A percentile compares a stretch with the other conserved stretches of the same genome.
These are phyloP conservation scores for Orientallactaga bullata DNA, from an alignment of 2,113 vertebrate genomes.

Conservation along the genomic window DNA sequence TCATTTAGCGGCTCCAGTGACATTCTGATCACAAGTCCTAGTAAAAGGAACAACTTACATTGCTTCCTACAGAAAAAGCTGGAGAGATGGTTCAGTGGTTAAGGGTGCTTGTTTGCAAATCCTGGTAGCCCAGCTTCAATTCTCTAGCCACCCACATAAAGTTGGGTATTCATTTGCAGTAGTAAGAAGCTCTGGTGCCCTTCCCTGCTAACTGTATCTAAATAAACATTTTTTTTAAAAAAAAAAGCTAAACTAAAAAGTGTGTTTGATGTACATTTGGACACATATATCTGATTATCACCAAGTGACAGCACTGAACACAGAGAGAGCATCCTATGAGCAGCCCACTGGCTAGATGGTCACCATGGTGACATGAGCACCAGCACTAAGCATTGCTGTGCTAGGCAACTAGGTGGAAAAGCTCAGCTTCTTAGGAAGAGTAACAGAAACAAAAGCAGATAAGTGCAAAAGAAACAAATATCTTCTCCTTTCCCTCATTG, in stretches of 20 bases:
- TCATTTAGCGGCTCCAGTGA: neutral
- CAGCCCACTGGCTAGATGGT: neutral
- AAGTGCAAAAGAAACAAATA: neutral
- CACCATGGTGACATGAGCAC: neutral
- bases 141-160: too few relatives aligned
- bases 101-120: too few relatives aligned
- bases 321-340: neutral
- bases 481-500: conserved; percentile 16
- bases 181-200: too few relatives aligned
- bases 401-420: neutral
- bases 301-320: neutral
- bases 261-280: neutral
- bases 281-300: neutral
- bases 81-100: too few relatives aligned
- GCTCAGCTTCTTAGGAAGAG: neutral
- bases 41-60: neutral
- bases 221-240: too few relatives aligned
- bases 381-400: neutral
- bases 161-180: too few relatives aligned
- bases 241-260: neutral
- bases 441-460: neutral
- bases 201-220: too few relatives aligned
- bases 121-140: too few relatives aligned
- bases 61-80: neutral
- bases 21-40: neutral